Evolutionary conservation across 2,113 vertebrate species (phyloP).

Genomic region (Pteronura brasiliensis): DNA sequence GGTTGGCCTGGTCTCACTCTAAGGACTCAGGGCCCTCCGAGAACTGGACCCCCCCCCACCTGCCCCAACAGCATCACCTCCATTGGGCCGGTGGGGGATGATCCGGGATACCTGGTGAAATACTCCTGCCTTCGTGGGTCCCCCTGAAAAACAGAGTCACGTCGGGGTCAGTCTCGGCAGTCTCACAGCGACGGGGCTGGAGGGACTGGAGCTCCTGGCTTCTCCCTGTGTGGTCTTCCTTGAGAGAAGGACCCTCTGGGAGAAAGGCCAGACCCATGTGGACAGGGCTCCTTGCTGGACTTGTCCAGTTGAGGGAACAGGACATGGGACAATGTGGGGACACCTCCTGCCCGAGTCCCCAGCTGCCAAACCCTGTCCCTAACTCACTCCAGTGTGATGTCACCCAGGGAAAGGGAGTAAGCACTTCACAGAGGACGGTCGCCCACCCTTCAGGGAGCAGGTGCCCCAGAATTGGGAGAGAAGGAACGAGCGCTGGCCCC

Average conservation of each 20-base stretch:
- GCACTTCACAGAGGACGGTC: background rate
- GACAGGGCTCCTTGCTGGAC: background rate
- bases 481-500: background rate
- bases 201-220: background rate
- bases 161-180: background rate
- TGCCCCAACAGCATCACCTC: background rate
- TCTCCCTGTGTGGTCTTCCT: background rate
- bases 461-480: background rate
- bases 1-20: fast-evolving
- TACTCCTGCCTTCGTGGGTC: too few relatives aligned
- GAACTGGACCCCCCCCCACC: background rate
- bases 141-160: background rate
- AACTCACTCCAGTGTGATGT: background rate
- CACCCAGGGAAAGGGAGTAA: too few relatives aligned
- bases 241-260: background rate
- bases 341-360: background rate
- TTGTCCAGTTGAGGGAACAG: background rate
- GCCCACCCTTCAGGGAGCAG: background rate
- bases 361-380: background rate
- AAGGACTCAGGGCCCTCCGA: background rate
- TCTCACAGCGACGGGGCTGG: background rate
- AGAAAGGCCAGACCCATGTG: background rate
- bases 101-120: background rate
- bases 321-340: background rate
- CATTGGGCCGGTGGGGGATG: background rate